These are phyloP conservation scores for Leptopilina clavipes DNA, from an alignment of 1,140 invertebrate genomes.

Conservation along the genomic window DNA sequence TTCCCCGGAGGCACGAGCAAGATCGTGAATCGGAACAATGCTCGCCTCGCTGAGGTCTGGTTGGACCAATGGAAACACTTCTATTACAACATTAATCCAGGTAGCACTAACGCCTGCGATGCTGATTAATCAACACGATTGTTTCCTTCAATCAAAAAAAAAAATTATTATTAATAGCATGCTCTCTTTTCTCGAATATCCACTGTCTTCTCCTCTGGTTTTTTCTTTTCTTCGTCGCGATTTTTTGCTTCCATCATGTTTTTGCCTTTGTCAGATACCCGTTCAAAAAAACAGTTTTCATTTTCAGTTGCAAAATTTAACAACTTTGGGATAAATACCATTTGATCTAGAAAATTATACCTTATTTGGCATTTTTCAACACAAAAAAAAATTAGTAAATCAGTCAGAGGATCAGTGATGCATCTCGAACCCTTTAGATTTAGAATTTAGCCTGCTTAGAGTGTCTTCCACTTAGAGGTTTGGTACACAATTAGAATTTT, in stretches of 20 bases:
- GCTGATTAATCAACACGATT: constrained; percentile 50
- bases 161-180: constrained; percentile 39
- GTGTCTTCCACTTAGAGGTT: too few species aligned
- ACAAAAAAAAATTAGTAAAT: too few species aligned
- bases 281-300: constrained; percentile 47
- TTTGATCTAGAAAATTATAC: too few species aligned
- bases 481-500: too few species aligned
- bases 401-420: too few species aligned
- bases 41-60: constrained; percentile 96
- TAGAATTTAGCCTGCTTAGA: too few species aligned
- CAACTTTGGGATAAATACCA: background rate
- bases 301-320: background rate
- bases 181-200: constrained; percentile 36
- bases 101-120: constrained; percentile 75
- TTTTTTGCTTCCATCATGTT: constrained; percentile 36
- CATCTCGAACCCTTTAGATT: too few species aligned
- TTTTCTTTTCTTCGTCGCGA: constrained; percentile 40
- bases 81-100: constrained; percentile 99
- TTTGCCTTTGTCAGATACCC: constrained; percentile 69
- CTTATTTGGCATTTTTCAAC: too few species aligned
- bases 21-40: constrained; percentile 99
- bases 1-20: constrained; percentile 98
- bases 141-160: constrained; percentile 16
- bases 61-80: constrained; percentile 98
- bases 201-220: constrained; percentile 46